Evolutionary conservation across 2,888 invertebrate species (phyloP).

Genomic region (Sarcophaga variegata): DNA sequence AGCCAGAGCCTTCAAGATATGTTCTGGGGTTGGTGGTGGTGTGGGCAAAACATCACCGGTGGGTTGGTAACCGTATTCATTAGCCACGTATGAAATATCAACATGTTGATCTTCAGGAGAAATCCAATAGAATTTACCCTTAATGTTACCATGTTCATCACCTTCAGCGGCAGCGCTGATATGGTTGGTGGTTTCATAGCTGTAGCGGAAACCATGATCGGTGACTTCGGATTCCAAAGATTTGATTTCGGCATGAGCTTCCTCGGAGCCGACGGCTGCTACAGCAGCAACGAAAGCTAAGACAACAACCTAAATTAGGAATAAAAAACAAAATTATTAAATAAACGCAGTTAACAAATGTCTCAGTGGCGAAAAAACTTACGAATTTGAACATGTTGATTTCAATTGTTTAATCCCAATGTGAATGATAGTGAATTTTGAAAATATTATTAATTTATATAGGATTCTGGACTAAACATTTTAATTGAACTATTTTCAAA

Average conservation of each 20-base stretch:
- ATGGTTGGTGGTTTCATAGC: constrained; percentile 74
- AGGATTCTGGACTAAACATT: too few relatives aligned
- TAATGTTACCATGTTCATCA: constrained; percentile 75
- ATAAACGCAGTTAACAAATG: too few relatives aligned
- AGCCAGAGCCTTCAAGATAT: constrained; percentile 78
- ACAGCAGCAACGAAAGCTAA: too few relatives aligned
- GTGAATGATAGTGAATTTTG: too few relatives aligned
- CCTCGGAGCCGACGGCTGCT: constrained; percentile 29
- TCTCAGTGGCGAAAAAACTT: too few relatives aligned
- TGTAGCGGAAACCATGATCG: constrained; percentile 75
- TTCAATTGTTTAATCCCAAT: not conserved
- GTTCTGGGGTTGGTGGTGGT: constrained; percentile 72
- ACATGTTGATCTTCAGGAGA: constrained; percentile 77
- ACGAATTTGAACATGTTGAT: constrained; percentile 12
- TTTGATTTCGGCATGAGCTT: constrained; percentile 67
- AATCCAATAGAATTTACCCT: constrained; percentile 75
- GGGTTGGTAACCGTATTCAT: constrained; percentile 77
- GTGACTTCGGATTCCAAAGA: constrained; percentile 71
- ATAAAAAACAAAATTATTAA: too few relatives aligned
- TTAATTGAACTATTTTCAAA: too few relatives aligned
- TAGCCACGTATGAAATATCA: constrained; percentile 75
- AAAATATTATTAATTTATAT: too few relatives aligned
- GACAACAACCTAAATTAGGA: too few relatives aligned
- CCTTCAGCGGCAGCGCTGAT: constrained; percentile 72
- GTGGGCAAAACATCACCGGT: constrained; percentile 70